Base-by-base conservation (phyloP, 2,797 vertebrate species). In the Peromyscus nudipes region DNA sequence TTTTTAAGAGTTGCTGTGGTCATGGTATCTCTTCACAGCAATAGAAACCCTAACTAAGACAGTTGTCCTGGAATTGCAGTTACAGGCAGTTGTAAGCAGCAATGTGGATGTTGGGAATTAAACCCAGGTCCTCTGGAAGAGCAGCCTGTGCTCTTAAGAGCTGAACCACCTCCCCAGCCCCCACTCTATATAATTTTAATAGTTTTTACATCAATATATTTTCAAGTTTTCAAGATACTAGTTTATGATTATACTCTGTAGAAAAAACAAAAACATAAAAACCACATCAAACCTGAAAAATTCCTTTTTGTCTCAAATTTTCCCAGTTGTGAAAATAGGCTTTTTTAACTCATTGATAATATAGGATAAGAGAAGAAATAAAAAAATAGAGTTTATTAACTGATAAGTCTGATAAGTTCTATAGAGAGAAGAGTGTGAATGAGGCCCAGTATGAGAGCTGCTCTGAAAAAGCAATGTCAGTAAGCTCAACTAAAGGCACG, bases 141-240 rank as follows among this genome's bases (percentile, higher is more conserved):
- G 9, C 60, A 84, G 43, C 43, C 83, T 49, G 62, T 85, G 64
- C 12, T 69, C 31, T 16, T 67, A 85, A 85, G 46, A 43, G 19
- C 31, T 46, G 40, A 34, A 40, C 29, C 17, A 65, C 21, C 62
- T 67, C 11, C 12, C 13, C 7, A 67, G 43, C 11, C 43, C 19
- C 11, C 16, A 75, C 29, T 82, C 75, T 79, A 83, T 40, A 65
- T 67, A 46, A 25, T 89, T 90, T 95, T 65, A 89, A 52, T 65
- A 80, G 23, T 65, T 95, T 95, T 85, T 88, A 88, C 9, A 93
- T 65, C 7, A 88, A 79, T 89, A 46, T 29, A 93, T 84, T 96
- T 94, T 27, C 31, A 93, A 69, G 49, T 85, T 82, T 95, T 62
- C 37, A 96, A 89, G 60, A 89, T 0, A 92, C 6, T 77, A 84